Evolutionary conservation across 2,888 invertebrate genomes (phyloP).

Genomic region (Drosophila diplacantha): DNA sequence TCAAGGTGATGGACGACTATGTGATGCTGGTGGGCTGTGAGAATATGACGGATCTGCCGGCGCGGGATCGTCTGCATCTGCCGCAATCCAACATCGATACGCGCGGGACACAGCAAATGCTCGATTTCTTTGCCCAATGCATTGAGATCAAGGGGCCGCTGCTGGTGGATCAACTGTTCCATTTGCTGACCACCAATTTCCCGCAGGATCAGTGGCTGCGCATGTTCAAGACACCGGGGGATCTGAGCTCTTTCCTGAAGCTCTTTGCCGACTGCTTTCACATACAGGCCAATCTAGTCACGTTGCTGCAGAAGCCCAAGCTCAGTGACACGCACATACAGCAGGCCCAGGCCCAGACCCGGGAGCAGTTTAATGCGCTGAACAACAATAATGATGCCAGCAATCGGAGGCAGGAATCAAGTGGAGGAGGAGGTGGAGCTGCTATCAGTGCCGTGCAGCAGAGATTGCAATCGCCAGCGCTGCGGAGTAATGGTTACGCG

Average conservation of each 20-base stretch:
- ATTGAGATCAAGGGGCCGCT: conserved; percentile 90
- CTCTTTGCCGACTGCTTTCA: conserved; percentile 96
- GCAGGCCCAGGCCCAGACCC: conserved; percentile 76
- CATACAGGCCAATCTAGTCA: conserved; percentile 94
- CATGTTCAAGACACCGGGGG: conserved; percentile 93
- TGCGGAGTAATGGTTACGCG: conserved; percentile 64
- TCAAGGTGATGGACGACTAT: conserved; percentile 90
- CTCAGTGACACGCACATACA: conserved; percentile 80
- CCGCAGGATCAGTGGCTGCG: conserved; percentile 88
- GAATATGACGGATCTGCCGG: conserved; percentile 83
- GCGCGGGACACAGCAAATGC: conserved; percentile 87
- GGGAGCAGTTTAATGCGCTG: conserved; percentile 76
- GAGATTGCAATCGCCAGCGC: conserved; percentile 71
- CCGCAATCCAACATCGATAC: conserved; percentile 89
- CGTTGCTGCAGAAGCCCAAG: conserved; percentile 87
- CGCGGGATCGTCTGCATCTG: conserved; percentile 82
- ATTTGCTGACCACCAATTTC: conserved; percentile 86
- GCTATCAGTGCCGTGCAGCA: conserved; percentile 69
- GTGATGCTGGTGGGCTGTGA: conserved; percentile 88
- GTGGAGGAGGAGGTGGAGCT: conserved; percentile 1
- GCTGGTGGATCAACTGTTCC: conserved; percentile 91
- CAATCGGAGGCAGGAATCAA: conserved; percentile 17
- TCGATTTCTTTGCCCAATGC: conserved; percentile 89
- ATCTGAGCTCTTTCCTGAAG: conserved; percentile 92
- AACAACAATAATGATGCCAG: conserved; percentile 67